These are phyloP conservation scores for Albula goreensis DNA, from an alignment of 2,113 vertebrate species.

Conservation along the genomic window DNA sequence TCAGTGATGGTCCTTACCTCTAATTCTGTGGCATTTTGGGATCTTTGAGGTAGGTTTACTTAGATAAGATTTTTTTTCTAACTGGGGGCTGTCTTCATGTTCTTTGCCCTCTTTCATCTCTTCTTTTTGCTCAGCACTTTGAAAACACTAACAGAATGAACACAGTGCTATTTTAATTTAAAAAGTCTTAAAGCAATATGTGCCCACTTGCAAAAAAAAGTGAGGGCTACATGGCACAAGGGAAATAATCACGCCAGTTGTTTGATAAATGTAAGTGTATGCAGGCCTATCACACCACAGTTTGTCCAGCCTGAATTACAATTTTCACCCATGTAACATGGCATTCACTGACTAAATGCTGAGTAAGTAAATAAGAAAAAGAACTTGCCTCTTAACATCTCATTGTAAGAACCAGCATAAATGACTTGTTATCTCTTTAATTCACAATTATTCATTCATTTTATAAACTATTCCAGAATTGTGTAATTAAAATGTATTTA, in stretches of 20 bases:
- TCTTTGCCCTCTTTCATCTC: constrained; percentile 39
- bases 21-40: constrained; percentile 41
- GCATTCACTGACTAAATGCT: too few species aligned
- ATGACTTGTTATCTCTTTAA: too few species aligned
- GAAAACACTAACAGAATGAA: constrained; percentile 28
- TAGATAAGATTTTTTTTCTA: constrained; percentile 44
- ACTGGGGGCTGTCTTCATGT: constrained; percentile 37
- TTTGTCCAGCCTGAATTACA: neutral
- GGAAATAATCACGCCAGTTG: neutral
- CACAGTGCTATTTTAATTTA: constrained; percentile 31
- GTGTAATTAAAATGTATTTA: too few species aligned
- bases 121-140: constrained; percentile 26
- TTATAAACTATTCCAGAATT: too few species aligned
- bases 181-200: constrained; percentile 23
- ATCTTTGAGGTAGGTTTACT: constrained; percentile 47
- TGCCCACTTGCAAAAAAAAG: neutral
- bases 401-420: too few species aligned
- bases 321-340: neutral
- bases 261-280: constrained; percentile 15
- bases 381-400: too few species aligned
- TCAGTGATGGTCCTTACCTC: constrained; percentile 44
- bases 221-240: neutral
- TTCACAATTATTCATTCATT: too few species aligned
- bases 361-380: too few species aligned
- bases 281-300: neutral